phyloP scores from a whole-genome alignment of 2,113 vertebrate species.

The Albula goreensis region DNA sequence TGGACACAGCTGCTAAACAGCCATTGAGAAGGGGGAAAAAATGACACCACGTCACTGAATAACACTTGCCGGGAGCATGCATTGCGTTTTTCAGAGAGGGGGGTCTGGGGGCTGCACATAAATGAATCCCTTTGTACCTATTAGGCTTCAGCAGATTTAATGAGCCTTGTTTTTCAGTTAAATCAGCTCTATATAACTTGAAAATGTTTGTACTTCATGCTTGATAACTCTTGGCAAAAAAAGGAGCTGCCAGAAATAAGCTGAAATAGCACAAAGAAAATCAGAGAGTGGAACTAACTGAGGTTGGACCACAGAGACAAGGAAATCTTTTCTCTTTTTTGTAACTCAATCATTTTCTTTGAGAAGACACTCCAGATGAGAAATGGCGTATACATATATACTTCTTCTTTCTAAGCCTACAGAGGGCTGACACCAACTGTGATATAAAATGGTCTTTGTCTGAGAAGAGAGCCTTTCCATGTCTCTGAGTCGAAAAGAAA shows the following conservation, averaged over 20 bases:
- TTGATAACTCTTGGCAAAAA: constrained; percentile 1
- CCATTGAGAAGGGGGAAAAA: constrained; percentile 20
- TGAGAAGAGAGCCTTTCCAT: constrained; percentile 6
- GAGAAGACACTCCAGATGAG: constrained; percentile 20
- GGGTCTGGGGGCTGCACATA: neutral
- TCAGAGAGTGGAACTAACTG: neutral
- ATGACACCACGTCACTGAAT: neutral
- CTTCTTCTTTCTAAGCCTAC: neutral
- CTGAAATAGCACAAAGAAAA: neutral
- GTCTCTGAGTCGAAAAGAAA: constrained; percentile 14
- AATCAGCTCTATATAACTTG: constrained; percentile 7
- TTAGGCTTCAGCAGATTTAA: neutral
- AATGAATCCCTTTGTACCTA: neutral
- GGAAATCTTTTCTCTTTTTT: neutral
- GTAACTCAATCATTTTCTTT: constrained; percentile 16
- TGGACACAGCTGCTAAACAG: constrained; percentile 22
- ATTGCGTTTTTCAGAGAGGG: neutral
- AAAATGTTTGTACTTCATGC: constrained; percentile 3
- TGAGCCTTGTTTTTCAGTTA: neutral
- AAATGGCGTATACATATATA: constrained; percentile 1
- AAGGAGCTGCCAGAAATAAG: neutral
- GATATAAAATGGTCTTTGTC: constrained; percentile 8
- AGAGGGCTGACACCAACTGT: neutral
- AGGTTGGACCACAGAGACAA: neutral
- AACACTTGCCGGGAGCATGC: neutral